Evolutionary conservation across 2,888 invertebrate genomes (phyloP).

Genomic region (Tinea pellionella): DNA sequence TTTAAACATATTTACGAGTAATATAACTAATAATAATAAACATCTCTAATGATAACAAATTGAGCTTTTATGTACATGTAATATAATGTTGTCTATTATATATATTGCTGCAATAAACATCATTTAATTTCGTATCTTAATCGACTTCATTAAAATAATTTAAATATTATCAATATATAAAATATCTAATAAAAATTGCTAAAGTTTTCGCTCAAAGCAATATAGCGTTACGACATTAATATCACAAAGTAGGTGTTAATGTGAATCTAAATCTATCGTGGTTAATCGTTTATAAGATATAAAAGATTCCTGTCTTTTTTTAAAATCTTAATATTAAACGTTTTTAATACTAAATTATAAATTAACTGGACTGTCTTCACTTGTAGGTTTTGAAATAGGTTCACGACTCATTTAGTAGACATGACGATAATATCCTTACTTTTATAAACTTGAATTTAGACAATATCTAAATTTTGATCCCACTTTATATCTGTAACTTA

Average conservation of each 20-base stretch:
- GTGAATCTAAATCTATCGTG: conserved; percentile 33
- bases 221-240: conserved; percentile 23
- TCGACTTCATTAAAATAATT: conserved; percentile 1
- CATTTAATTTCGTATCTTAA: not conserved
- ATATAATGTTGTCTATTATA: conserved; percentile 15
- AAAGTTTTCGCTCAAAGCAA: conserved; percentile 10
- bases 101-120: conserved; percentile 1
- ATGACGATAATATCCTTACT: not conserved
- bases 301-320: conserved; percentile 43
- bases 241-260: conserved; percentile 42
- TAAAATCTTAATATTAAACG: conserved; percentile 27
- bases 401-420: conserved; percentile 20
- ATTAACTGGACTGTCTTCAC: conserved; percentile 34
- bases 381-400: conserved; percentile 57
- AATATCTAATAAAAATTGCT: conserved; percentile 2
- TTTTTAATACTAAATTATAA: not conserved
- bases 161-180: not conserved
- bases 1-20: not conserved
- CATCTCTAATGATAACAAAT: conserved; percentile 27
- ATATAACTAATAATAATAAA: not conserved
- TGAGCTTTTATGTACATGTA: conserved; percentile 50
- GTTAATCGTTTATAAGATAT: conserved; percentile 36
- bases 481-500: conserved; percentile 5
- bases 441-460: not conserved
- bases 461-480: conserved; percentile 8